Conservation (phyloP, 2,797 vertebrate species). For the Zenarchopterus dispar region DNA sequence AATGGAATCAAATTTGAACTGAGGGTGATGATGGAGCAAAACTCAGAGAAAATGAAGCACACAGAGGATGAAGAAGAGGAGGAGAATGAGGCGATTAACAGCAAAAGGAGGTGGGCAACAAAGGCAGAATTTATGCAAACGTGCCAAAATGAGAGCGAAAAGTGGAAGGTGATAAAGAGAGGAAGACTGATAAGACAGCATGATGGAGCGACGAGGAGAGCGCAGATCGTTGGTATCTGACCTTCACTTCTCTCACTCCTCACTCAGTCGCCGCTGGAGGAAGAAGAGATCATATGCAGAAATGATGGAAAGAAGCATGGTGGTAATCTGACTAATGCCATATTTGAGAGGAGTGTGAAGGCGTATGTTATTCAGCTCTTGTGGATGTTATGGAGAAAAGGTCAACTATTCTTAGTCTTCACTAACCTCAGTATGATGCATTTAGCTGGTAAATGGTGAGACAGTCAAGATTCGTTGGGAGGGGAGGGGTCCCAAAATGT, state of each 20-base stretch:
- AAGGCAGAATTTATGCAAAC: slow-evolving; percentile 44
- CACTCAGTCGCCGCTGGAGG: slow-evolving; percentile 44
- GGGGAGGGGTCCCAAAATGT: slow-evolving; percentile 9
- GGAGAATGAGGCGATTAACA: slow-evolving; percentile 39
- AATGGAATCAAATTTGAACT: slow-evolving; percentile 39
- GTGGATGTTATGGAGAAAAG: slow-evolving; percentile 67
- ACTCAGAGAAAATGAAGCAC: slow-evolving; percentile 23
- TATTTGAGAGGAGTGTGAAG: slow-evolving; percentile 65
- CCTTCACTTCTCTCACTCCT: slow-evolving; percentile 56
- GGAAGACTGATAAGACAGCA: slow-evolving; percentile 47
- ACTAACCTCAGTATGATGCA: slow-evolving; percentile 40
- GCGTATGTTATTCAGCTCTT: slow-evolving; percentile 57
- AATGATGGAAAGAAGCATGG: slow-evolving; percentile 56
- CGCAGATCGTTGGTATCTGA: slow-evolving; percentile 59
- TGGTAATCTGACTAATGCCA: slow-evolving; percentile 71
- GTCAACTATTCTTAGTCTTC: slow-evolving; percentile 72
- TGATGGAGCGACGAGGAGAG: slow-evolving; percentile 40
- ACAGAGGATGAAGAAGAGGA: slow-evolving; percentile 6
- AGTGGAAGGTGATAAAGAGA: slow-evolving; percentile 53
- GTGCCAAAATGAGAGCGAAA: slow-evolving; percentile 38
- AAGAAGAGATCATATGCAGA: slow-evolving; percentile 58
- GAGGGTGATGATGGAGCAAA: slow-evolving; percentile 52
- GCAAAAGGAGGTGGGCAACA: slow-evolving; percentile 27
- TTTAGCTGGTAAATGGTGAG: slow-evolving; percentile 45
- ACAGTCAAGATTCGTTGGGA: slow-evolving; percentile 4